These are phyloP conservation scores for Phyllostomus hastatus DNA, from an alignment of 2,113 vertebrate species.

Conservation along the genomic window DNA sequence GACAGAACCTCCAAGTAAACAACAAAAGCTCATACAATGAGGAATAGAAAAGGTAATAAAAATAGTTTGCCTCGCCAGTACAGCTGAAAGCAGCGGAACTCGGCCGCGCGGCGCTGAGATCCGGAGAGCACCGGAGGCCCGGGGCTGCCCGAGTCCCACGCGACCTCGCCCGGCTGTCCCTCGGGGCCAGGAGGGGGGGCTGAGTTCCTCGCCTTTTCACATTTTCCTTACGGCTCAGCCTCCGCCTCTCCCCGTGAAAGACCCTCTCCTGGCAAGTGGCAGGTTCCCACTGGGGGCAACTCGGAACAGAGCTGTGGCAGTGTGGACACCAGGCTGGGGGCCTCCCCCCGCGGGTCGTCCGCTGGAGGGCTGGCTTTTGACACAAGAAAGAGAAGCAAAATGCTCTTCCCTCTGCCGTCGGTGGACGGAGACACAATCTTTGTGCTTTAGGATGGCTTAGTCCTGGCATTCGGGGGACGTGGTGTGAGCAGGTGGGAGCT, in stretches of 20 bases:
- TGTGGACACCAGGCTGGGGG: background rate
- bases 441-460: constrained; percentile 82
- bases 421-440: constrained; percentile 77
- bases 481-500: constrained; percentile 77
- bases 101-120: constrained; percentile 82
- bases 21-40: constrained; percentile 90
- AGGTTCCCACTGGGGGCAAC: constrained; percentile 69
- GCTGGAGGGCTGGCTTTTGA: constrained; percentile 66
- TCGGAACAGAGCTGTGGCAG: constrained; percentile 67
- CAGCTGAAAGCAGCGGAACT: constrained; percentile 84
- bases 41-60: constrained; percentile 92
- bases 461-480: constrained; percentile 68
- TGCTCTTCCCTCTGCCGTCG: constrained; percentile 68
- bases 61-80: constrained; percentile 89
- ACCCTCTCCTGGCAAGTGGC: constrained; percentile 57
- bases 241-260: constrained; percentile 28
- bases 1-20: constrained; percentile 90
- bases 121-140: constrained; percentile 88
- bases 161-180: constrained; percentile 78
- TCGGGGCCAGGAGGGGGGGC: constrained; percentile 80
- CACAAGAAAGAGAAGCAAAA: constrained; percentile 72
- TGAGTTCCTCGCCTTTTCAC: constrained; percentile 70
- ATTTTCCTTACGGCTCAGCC: constrained; percentile 37
- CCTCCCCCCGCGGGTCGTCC: background rate
- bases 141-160: constrained; percentile 80